These are phyloP conservation scores for Ctenosaura bakeri DNA, from an alignment of 2,797 vertebrate species.

Conservation along the genomic window DNA sequence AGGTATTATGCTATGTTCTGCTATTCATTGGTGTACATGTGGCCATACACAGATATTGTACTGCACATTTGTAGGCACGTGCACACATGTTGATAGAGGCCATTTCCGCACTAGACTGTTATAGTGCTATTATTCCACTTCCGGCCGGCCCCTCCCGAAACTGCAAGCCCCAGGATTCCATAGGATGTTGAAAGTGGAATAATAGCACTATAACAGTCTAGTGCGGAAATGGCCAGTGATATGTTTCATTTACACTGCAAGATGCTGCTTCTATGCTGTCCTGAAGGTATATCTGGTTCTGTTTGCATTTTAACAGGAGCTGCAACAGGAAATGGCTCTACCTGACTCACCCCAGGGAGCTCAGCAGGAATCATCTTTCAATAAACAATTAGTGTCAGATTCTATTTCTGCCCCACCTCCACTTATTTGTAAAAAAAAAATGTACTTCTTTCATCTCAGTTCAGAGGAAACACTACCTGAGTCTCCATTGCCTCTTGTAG, in stretches of 20 bases:
- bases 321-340: conserved; percentile 14
- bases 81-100: not conserved
- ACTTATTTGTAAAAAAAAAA: not conserved
- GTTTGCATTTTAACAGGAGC: conserved; percentile 24
- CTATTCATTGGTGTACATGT: too few species aligned
- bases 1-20: too few species aligned
- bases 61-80: too few species aligned
- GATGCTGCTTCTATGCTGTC: not conserved
- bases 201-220: too few species aligned
- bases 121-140: too few species aligned
- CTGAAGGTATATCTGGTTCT: not conserved
- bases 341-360: not conserved
- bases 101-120: too few species aligned
- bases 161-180: too few species aligned
- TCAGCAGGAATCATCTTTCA: conserved; percentile 28
- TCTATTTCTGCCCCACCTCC: conserved; percentile 1
- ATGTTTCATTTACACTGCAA: not conserved
- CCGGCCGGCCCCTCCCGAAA: too few species aligned
- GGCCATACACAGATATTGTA: too few species aligned
- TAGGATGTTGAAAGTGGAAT: too few species aligned
- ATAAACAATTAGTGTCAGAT: conserved; percentile 14
- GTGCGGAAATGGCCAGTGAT: too few species aligned
- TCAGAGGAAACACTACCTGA: not conserved
- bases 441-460: not conserved
- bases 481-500: not conserved